phyloP scores from a whole-genome alignment of 2,888 invertebrate species.

The Ypsolopha sequella region DNA sequence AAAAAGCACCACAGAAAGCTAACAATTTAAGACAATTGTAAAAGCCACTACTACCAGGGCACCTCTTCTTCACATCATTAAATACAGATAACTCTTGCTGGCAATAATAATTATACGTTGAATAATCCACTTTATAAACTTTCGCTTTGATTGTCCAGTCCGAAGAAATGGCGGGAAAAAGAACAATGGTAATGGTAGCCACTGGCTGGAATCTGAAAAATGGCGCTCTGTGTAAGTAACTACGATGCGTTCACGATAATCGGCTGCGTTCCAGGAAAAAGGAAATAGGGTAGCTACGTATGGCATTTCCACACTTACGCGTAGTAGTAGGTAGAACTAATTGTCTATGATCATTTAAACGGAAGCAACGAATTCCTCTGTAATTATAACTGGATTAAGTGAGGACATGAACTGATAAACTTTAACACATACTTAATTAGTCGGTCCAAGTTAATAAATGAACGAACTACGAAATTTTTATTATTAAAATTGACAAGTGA shows the following conservation, averaged over 20 bases:
- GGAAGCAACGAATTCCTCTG: too few species aligned
- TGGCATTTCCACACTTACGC: background rate
- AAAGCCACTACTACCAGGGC: background rate
- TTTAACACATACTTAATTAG: too few species aligned
- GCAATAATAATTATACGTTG: background rate
- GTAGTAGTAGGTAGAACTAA: too few species aligned
- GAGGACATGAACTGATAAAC: too few species aligned
- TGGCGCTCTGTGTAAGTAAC: slow-evolving; percentile 5
- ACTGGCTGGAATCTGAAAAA: background rate
- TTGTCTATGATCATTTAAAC: too few species aligned
- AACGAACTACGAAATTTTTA: too few species aligned
- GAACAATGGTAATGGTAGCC: slow-evolving; percentile 4
- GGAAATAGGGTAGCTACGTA: slow-evolving; percentile 2
- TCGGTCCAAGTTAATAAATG: too few species aligned
- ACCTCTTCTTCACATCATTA: background rate
- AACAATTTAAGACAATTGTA: too few species aligned
- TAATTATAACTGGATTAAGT: too few species aligned
- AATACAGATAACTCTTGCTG: background rate
- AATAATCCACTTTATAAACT: too few species aligned
- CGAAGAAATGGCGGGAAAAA: background rate
- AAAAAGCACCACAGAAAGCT: too few species aligned
- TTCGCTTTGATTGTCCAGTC: background rate
- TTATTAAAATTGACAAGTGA: too few species aligned
- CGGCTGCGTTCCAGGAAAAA: slow-evolving; percentile 6
- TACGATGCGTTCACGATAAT: slow-evolving; percentile 7